Base-by-base conservation (phyloP, 1,140 invertebrate genomes). In the Phthorimaea operculella region DNA sequence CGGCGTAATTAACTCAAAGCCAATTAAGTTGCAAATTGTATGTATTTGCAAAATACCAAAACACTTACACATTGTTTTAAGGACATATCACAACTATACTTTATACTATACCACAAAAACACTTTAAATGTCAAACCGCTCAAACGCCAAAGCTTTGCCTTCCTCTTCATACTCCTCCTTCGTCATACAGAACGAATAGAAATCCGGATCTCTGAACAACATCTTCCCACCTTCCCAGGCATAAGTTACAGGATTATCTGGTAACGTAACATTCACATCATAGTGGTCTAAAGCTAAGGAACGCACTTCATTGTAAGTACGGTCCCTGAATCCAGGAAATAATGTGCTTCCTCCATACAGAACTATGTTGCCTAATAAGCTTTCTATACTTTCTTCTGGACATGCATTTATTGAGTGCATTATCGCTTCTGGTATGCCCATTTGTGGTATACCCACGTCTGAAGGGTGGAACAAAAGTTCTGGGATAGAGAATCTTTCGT, bases 401-500 rank as follows among this genome's bases (percentile, higher is more conserved):
- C 94, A 94, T 0, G 84, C 71, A 60, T 90, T 87, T 7, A 97
- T 89, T 9, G 90, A 89, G 67, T 94, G 87, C 33, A 93, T 89
- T 47, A 99, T 91, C 11, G 94, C 92, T 87, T 99, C 97, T 0
- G 93, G 87, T 60, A 99, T 93, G 6, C 98, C 98, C 91, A 97
- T 96, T 85, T 98, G 94, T 48, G 91, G 88, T 51, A 99, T 94
- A 2, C 96, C 96, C 53, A 99, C 92, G 87, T 99, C 97, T 45
- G 94, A 96, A 0, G 98, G 98, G 77, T 94, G 90, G 79, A 99
- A 99, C 8, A 99, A 84, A 15, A 99, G 85, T 87, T 99, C 98
- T 0, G 98, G 97, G 47, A 99, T 92, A 0, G 92, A 87, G 82
- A 99, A 98, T 51, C 95, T 83, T 79, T 97, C 96, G 75, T 98